Evolutionary conservation across 2,888 invertebrate species (phyloP), one percentile per base, ranked within the genome.

Genomic region (Dasypolia templi): DNA sequence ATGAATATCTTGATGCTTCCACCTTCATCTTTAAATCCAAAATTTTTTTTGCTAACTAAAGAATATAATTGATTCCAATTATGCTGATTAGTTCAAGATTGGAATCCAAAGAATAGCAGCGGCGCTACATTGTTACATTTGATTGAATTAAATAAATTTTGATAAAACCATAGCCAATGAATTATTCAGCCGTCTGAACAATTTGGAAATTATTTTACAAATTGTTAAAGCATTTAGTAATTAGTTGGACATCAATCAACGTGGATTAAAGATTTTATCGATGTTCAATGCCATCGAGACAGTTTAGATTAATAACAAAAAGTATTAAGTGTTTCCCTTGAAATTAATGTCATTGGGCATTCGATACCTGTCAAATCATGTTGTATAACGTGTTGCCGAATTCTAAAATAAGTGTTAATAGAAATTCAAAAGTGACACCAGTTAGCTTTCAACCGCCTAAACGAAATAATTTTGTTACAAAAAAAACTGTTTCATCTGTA

Each of bases 371-470:
- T 22, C 35, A 44, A 74, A 64, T 14, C 65, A 82, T 81, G 83
- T 75, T 79, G 86, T 82, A 73, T 46, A 75, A 78, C 51, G 73
- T 62, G 64, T 65, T 72, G 53, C 67, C 70, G 0, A 72, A 65
- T 62, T 58, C 72, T n/a, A 87, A 83, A 42, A 86, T 87, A 77
- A 80, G 85, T 73, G 76, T 86, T 2, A 87, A 79, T 42, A 84
- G 81, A 29, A 86, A 82, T 69, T 86, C 91, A 44, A 92, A 91
- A 90, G 89, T 92, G 4, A 78, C 85, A 5, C 88, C 91, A 0
- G 51, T 88, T 0, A 75, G 74, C n/a, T 42, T 85, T 2, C 70
- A 82, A 39, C 79, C 77, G 14, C 61, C 75, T 7, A 89, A 88
- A 72, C 80, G 80, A 19, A 86, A 88, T 61, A 89, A 87, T 83